Base-by-base conservation (phyloP, 2,888 invertebrate genomes). In the Philhelius pedissequus region DNA sequence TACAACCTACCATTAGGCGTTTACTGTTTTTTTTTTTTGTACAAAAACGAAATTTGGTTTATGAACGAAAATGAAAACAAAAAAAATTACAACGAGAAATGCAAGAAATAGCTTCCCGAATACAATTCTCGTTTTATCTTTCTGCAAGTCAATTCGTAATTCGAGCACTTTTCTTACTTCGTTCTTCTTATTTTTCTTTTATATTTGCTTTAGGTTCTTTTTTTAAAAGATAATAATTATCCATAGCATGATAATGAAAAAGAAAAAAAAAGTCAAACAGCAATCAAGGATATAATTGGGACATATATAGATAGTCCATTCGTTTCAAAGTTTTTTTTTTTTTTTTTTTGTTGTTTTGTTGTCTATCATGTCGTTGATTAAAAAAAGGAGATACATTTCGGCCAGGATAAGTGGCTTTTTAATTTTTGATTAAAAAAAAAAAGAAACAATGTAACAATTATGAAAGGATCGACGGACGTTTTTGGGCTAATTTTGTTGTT, bases 131-230 rank as follows among this genome's bases (percentile, higher is more conserved):
- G n/a, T 56, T 74, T 83, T 64, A 83, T 79, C 78, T 50, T 40
- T 83, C 74, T 74, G 68, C 82, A 66, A 73, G 73, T 83, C 78
- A 83, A 74, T 83, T 74, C 73, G 48, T 52, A 69, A 78, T 74
- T 79, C 50, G 50, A 79, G 78, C 40, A 58, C 69, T 73, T 71
- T 71, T 54, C 60, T 15, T 62, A 27, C 45, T 62, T 52, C 58
- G 56, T 45, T 22, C 48, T 38, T 69, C 22, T 58, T 40, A 52
- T 52, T 56, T 43, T 4, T 58, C 15, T 60, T 27, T 18, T 25
- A 25, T 15, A 4, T 15, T 20, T 20, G 4, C n/a, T n/a, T n/a
- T n/a, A n/a, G n/a, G n/a, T 56, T 8, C 4, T 20, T 9, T 3
- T 50, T 30, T 48, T 18, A 30, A 18, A 27, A 4, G 9, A 30